phyloP scores from a whole-genome alignment of 30 jellyfish, hydroid and myxozoan species.

The Chironex yamaguchii region DNA sequence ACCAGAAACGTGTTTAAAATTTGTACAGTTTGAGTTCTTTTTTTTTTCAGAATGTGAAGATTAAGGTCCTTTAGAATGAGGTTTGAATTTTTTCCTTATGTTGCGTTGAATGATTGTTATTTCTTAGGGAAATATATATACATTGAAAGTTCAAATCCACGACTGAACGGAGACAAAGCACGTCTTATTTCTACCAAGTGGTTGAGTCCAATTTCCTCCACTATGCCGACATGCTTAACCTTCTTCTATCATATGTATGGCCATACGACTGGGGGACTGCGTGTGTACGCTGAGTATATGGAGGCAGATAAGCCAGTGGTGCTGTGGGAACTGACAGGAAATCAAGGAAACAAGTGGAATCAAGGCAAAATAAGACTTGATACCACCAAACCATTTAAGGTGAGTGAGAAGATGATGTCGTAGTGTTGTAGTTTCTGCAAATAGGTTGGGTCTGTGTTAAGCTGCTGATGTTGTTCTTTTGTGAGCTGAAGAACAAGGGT shows the following conservation, averaged over 20 bases:
- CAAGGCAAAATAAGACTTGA: conserved; percentile 42
- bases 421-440: no score
- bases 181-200: conserved; percentile 4
- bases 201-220: conserved; percentile 10
- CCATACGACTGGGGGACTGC: conserved; percentile 70
- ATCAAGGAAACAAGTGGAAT: conserved; percentile 64
- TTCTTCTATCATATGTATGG: conserved; percentile 75
- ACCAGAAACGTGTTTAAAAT: no score
- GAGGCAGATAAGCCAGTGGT: neutral
- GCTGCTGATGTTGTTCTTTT: no score
- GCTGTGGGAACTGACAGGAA: conserved; percentile 36
- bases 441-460: no score
- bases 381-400: conserved; percentile 53
- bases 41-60: no score
- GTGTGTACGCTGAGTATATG: conserved; percentile 4
- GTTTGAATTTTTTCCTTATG: no score
- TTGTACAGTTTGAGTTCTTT: no score
- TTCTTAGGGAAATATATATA: conserved; percentile 51
- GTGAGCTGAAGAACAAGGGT: no score
- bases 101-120: no score
- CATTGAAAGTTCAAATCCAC: conserved; percentile 69
- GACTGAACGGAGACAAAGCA: conserved; percentile 65
- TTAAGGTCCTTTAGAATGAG: no score
- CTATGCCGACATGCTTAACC: conserved; percentile 32
- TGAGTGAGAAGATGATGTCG: no score